These are phyloP conservation scores for Punctoribates punctum DNA, from an alignment of 2,888 invertebrate genomes.

Conservation along the genomic window DNA sequence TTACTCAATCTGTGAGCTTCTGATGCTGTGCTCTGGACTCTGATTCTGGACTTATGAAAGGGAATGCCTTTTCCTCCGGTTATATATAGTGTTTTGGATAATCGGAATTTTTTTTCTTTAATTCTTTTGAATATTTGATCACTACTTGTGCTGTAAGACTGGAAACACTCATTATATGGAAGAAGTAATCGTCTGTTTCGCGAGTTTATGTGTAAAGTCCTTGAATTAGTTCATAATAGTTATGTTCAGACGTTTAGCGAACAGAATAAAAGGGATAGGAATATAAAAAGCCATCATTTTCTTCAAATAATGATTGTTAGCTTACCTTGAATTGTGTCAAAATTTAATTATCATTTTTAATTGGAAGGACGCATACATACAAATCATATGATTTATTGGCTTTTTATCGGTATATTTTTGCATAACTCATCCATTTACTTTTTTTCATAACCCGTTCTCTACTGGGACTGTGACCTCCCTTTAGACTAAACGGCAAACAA, in stretches of 20 bases:
- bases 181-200: neutral
- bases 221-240: constrained; percentile 32
- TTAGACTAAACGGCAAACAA: neutral
- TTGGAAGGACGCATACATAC: constrained; percentile 20
- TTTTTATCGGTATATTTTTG: constrained; percentile 13
- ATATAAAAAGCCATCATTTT: constrained; percentile 4
- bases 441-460: neutral
- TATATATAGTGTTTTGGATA: too few relatives aligned
- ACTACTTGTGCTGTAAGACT: too few relatives aligned
- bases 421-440: neutral
- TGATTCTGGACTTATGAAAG: too few relatives aligned
- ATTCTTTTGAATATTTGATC: too few relatives aligned
- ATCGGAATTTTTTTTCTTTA: too few relatives aligned
- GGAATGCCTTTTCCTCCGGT: too few relatives aligned
- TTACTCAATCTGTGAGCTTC: too few relatives aligned
- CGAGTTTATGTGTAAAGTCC: constrained; percentile 11
- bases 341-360: constrained; percentile 29
- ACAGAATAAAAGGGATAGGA: neutral
- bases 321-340: constrained; percentile 14
- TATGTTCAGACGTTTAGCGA: neutral
- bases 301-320: constrained; percentile 14
- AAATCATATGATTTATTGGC: constrained; percentile 27
- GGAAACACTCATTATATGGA: neutral
- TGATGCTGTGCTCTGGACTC: too few relatives aligned
- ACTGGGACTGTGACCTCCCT: neutral